These are phyloP conservation scores for Stercorarius parasiticus DNA, from an alignment of 2,113 vertebrate genomes.

Conservation along the genomic window DNA sequence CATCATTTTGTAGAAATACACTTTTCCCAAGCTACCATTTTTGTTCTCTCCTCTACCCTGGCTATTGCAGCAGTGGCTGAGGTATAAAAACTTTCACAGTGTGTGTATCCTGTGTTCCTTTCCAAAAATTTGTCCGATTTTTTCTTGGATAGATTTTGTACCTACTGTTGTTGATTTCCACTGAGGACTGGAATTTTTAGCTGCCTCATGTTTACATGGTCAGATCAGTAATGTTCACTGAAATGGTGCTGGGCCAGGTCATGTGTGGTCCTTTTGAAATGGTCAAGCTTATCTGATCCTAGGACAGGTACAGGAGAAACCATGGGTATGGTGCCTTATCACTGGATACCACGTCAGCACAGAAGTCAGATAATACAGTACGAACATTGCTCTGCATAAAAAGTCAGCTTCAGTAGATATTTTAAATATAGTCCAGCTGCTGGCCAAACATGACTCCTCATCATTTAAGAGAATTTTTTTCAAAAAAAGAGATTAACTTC, in stretches of 20 bases:
- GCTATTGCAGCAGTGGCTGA: not conserved
- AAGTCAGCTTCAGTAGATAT: not conserved
- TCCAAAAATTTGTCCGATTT: not conserved
- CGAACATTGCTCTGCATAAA: not conserved
- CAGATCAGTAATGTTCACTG: not conserved
- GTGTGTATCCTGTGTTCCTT: not conserved
- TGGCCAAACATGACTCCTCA: not conserved
- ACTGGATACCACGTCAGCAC: not conserved
- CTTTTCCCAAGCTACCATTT: not conserved
- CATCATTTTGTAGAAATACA: not conserved
- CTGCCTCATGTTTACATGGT: not conserved
- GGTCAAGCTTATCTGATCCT: not conserved
- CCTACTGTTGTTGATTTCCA: not conserved
- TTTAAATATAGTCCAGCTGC: not conserved
- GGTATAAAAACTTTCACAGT: not conserved
- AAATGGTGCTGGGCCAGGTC: not conserved
- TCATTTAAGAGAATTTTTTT: not conserved
- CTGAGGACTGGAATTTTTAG: not conserved
- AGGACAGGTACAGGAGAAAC: not conserved
- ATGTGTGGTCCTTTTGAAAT: not conserved
- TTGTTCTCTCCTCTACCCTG: not conserved
- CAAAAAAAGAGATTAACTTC: not conserved
- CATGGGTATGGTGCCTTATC: not conserved
- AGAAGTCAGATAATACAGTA: not conserved
- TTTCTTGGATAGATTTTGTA: not conserved